Evolutionary conservation across 2,888 invertebrate species (phyloP).

Genomic region (Myathropa florea): DNA sequence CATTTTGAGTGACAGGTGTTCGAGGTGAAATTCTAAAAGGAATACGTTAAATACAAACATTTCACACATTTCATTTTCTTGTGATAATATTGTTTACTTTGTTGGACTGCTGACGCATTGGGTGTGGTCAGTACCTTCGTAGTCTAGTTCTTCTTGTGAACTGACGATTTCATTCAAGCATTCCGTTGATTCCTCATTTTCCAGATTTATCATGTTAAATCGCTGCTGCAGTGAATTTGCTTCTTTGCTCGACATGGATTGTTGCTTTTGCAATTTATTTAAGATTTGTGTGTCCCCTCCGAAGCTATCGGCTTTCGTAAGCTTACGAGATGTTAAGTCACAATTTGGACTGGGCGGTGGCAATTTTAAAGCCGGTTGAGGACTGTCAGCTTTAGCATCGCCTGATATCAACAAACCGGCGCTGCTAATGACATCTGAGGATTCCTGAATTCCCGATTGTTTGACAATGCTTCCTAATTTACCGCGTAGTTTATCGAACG

Average conservation of each 20-base stretch:
- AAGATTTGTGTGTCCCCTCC: slow-evolving; percentile 90
- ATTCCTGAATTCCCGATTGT: slow-evolving; percentile 80
- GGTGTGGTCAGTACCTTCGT: slow-evolving; percentile 64
- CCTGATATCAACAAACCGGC: slow-evolving; percentile 83
- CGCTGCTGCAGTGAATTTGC: slow-evolving; percentile 71
- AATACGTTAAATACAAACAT: background rate
- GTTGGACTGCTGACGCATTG: slow-evolving; percentile 78
- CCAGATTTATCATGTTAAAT: slow-evolving; percentile 77
- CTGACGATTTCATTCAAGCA: slow-evolving; percentile 74
- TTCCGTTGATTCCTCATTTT: slow-evolving; percentile 68
- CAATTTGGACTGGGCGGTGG: slow-evolving; percentile 83
- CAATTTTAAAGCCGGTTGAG: slow-evolving; percentile 46
- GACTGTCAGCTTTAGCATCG: slow-evolving; percentile 74
- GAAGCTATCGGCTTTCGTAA: slow-evolving; percentile 87
- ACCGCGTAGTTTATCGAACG: slow-evolving; percentile 83
- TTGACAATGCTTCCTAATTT: slow-evolving; percentile 86
- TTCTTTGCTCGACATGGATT: slow-evolving; percentile 73
- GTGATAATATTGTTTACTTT: slow-evolving; percentile 75
- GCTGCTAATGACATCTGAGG: slow-evolving; percentile 79
- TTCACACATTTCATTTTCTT: background rate
- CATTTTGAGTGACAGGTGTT: slow-evolving; percentile 94
- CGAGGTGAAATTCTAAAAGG: slow-evolving; percentile 85
- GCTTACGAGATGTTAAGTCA: slow-evolving; percentile 82
- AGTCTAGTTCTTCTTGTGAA: slow-evolving; percentile 76
- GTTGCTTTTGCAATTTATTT: slow-evolving; percentile 85